These are phyloP conservation scores for Axinella damicornis DNA, from an alignment of 37 sponge, comb jelly and placozoan species.

Conservation along the genomic window DNA sequence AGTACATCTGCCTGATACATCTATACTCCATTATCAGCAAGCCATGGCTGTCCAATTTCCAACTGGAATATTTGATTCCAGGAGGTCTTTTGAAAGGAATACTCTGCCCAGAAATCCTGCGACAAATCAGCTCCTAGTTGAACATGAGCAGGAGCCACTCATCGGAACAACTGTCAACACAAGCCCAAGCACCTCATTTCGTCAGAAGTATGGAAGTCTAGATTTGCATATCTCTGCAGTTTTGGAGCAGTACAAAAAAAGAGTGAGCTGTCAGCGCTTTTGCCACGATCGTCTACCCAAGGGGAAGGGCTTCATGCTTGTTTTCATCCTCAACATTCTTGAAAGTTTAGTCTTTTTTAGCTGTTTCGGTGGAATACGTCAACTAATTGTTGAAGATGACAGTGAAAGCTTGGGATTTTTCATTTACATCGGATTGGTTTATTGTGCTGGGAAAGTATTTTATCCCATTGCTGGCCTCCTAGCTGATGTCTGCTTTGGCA, in stretches of 20 bases:
- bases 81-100: too few relatives aligned
- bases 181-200: too few relatives aligned
- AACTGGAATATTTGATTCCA: too few relatives aligned
- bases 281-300: constrained; percentile 21
- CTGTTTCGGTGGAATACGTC: neutral
- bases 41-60: too few relatives aligned
- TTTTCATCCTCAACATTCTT: constrained; percentile 19
- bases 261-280: neutral
- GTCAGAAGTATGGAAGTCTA: too few relatives aligned
- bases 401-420: neutral
- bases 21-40: too few relatives aligned
- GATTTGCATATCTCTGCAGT: too few relatives aligned
- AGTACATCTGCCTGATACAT: too few relatives aligned
- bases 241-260: neutral
- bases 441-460: constrained; percentile 32
- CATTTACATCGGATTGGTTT: neutral
- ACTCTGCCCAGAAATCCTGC: too few relatives aligned
- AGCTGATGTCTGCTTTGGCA: constrained; percentile 50
- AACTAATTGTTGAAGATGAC: neutral
- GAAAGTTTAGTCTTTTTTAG: constrained; percentile 47
- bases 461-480: constrained; percentile 55
- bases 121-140: too few relatives aligned
- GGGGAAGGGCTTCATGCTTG: constrained; percentile 29
- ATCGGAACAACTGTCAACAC: too few relatives aligned
- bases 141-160: too few relatives aligned